Base-by-base conservation (phyloP, 1,140 invertebrate genomes). In the Pissodes strobi region DNA sequence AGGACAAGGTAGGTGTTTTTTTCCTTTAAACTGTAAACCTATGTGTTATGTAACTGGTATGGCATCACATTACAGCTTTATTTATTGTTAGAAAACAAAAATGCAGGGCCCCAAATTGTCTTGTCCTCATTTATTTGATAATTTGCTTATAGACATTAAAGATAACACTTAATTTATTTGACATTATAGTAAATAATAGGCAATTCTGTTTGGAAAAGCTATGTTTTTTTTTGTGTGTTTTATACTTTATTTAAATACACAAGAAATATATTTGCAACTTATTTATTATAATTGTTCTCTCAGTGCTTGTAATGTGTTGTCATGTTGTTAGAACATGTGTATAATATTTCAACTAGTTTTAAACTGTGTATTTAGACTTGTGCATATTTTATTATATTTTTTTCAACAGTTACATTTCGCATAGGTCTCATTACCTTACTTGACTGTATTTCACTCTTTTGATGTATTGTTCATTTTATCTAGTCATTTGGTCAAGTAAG, bases 1-100 rank as follows among this genome's bases (percentile, higher is more conserved):
- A 71, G 68, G 69, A 66, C 74, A 76, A 76, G 74, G 74, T 76
- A 74, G 69, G 74, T 74, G 69, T 39, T 66, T 53, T 65, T 66
- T 57, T 58, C 61, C n/a, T 37, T 61, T 64, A 4, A 22, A 15
- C 22, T 65, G 43, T 23, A 51, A 52, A 30, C 56, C 30, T 65
- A n/a, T 59, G 63, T 23, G 8, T 41, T 43, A 8, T 65, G 49
- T 59, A 58, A 51, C 52, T 49, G 57, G 49, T 63, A 30, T 63
- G 49, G 30, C 27, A 45, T n/a, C 34, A 52, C 45, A 52, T 52
- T 3, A 3, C 3, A 9, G 9, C 9, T 5, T 27, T 27, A 27
- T 5, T 27, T 27, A 27, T 5, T 5, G 9, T 9, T 9, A 9
- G 25, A 17, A 49, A 49, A 25, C 19, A n/a, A 49, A 22, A 48